Base-by-base conservation (phyloP, 1,140 invertebrate genomes). In the Catajapyx aquilonaris region DNA sequence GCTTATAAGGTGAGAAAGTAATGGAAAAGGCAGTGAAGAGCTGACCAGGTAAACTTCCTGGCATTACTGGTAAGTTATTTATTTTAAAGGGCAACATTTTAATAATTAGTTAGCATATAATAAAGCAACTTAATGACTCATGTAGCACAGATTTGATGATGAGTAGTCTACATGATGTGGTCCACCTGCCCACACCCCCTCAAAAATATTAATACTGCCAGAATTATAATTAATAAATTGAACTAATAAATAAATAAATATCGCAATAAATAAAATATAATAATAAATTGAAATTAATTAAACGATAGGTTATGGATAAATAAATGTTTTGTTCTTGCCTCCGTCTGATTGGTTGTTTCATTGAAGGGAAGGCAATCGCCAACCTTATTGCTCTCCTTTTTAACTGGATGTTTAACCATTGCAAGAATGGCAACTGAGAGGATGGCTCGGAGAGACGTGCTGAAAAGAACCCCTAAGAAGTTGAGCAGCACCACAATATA, bases 371-470 rank as follows among this genome's bases (percentile, higher is more conserved):
- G 18, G 13, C 15, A 7, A 7, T 22, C 16, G 13, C 40, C 35
- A 13, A 49, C 48, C n/a, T 38, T 45, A n/a, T n/a, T n/a, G n/a
- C n/a, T n/a, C n/a, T n/a, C n/a, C n/a, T n/a, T n/a, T n/a, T n/a
- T 4, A 45, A 15, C 34, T 50, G 47, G 4, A 44, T 18, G 32
- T 30, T 64, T 55, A 1, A 81, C 71, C 80, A 88, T 88, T 15
- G 76, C 73, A 9, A 86, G 79, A 40, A 87, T 81, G 7, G 79
- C 78, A n/a, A 87, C 73, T 47, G 80, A 83, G 10, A 87, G 54
- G 52, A 84, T 85, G 16, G 81, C 76, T 18, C 81, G 59, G 35
- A 85, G 59, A 58, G 81, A 76, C 49, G 86, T 86, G 44, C 84
- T 75, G 20, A 77, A 65, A 3, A 66, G 70, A 41, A 81, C 77